phyloP scores from a whole-genome alignment of 2,888 invertebrate genomes.

The Nycteola revayana region DNA sequence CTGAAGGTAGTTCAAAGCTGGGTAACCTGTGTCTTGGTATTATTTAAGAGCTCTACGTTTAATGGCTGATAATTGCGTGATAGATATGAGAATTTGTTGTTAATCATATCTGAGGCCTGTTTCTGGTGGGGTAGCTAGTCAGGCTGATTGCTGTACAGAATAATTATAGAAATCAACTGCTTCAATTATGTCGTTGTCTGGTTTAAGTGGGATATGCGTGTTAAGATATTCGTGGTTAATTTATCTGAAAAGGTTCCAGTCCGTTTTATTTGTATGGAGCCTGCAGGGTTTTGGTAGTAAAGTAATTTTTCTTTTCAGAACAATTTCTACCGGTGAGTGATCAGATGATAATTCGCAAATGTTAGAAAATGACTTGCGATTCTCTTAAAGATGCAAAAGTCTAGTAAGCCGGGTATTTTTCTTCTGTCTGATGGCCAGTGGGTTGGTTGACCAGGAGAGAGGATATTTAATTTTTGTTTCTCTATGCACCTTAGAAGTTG shows the following conservation, averaged over 20 bases:
- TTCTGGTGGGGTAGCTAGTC: no score
- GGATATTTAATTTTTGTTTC: no score
- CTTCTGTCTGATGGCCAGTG: no score
- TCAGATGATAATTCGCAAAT: conserved; percentile 4
- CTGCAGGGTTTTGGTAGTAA: no score
- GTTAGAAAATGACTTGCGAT: conserved; percentile 2
- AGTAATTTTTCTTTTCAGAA: background rate
- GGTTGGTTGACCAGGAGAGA: no score
- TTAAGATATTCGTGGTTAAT: background rate
- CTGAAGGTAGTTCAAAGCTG: background rate
- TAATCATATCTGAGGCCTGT: no score
- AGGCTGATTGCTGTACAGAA: no score
- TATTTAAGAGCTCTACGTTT: background rate
- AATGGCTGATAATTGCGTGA: background rate
- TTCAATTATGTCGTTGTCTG: background rate
- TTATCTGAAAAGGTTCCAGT: background rate
- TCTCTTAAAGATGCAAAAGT: no score
- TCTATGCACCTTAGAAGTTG: no score
- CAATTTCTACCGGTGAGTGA: background rate
- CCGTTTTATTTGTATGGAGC: background rate
- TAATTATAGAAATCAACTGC: no score
- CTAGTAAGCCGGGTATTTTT: no score
- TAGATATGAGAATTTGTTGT: no score
- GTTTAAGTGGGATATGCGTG: background rate
- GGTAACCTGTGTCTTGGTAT: background rate